Evolutionary conservation across 2,113 vertebrate species (phyloP).

Genomic region (Chroicocephalus ridibundus): DNA sequence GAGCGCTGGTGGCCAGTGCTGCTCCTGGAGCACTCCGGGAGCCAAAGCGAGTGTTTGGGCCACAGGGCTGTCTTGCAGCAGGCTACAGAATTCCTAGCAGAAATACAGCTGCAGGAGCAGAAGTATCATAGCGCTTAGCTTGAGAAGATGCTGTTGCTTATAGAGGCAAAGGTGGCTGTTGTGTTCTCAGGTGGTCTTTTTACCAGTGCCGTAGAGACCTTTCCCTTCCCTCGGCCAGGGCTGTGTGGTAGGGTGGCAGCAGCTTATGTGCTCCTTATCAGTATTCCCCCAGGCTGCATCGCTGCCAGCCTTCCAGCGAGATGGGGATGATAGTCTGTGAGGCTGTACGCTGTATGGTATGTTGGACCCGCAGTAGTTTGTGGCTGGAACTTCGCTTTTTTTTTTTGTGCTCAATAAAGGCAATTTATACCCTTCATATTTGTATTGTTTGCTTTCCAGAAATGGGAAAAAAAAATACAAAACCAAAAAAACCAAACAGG

Average conservation of each 20-base stretch:
- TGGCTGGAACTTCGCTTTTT: background rate
- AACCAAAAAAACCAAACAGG: background rate
- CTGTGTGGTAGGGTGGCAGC: background rate
- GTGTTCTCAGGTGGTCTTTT: background rate
- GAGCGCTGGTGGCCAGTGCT: background rate
- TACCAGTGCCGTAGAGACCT: background rate
- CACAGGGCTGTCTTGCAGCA: background rate
- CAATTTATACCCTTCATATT: background rate
- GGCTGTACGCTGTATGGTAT: accelerated
- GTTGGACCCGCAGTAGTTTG: background rate
- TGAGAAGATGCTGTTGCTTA: background rate
- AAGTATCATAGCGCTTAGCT: background rate
- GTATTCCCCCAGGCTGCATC: background rate
- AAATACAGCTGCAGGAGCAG: background rate
- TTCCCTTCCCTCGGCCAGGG: background rate
- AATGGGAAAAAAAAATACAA: background rate
- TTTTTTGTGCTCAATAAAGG: background rate
- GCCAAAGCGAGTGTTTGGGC: background rate
- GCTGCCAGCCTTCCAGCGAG: background rate
- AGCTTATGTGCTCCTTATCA: background rate
- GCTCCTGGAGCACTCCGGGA: background rate
- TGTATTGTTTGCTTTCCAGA: background rate
- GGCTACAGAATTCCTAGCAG: background rate
- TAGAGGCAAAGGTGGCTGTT: background rate
- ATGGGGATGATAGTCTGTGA: background rate